These are phyloP conservation scores for Synergus umbraculus DNA, from an alignment of 2,888 invertebrate genomes.

Conservation along the genomic window DNA sequence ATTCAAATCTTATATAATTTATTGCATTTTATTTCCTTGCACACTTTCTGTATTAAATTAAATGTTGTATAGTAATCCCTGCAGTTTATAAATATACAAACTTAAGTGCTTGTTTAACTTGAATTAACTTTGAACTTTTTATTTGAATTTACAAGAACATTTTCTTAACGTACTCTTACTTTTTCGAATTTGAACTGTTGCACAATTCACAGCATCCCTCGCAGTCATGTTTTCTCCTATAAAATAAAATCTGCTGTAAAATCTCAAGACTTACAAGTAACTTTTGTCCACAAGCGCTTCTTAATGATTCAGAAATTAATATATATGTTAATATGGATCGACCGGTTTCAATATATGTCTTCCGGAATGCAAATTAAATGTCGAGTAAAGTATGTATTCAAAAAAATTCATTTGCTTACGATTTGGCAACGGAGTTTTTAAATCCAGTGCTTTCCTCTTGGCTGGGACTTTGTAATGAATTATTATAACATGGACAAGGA, in stretches of 20 bases:
- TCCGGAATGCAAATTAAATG: neutral
- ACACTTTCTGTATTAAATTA: neutral
- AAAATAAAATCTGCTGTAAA: neutral
- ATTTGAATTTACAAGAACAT: neutral
- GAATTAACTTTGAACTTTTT: neutral
- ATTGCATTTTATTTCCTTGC: neutral
- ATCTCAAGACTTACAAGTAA: neutral
- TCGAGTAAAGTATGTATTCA: neutral
- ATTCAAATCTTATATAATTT: neutral
- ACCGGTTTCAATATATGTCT: neutral
- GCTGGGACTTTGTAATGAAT: neutral
- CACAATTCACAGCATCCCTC: conserved; percentile 12
- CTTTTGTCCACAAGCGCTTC: neutral
- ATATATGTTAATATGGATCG: neutral
- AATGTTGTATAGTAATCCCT: too few relatives aligned
- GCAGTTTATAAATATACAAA: too few relatives aligned
- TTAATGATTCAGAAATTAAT: neutral
- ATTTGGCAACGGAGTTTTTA: neutral
- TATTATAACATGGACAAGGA: neutral
- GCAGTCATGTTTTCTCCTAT: neutral
- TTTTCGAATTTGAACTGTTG: neutral
- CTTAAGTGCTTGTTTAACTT: neutral
- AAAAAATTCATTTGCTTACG: conserved; percentile 4
- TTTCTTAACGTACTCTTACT: neutral
- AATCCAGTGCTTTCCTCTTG: neutral